Base-by-base conservation (phyloP, 2,113 vertebrate species). In the Genyomyrus donnyi region DNA sequence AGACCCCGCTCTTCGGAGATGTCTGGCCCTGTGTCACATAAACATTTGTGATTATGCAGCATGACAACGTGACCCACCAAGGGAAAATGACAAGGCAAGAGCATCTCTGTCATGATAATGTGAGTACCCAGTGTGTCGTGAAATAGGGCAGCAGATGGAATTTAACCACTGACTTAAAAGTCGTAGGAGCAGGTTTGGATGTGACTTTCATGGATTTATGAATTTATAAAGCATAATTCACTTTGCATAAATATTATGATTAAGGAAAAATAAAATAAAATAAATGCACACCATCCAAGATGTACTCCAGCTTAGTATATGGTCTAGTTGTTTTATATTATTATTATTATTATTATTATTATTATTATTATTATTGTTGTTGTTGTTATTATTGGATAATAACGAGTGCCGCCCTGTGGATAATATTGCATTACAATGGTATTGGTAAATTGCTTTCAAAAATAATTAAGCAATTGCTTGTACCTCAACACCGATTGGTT, bases 1-100 rank as follows among this genome's bases (percentile, higher is more conserved):
- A 88, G 90, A 77, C 87, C 86, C 89, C 53, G 66, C 90, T 92
- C 88, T 85, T 88, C 89, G 27, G 88, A 89, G 90, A 91, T 91
- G 90, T 89, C 86, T 88, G 80, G 88, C 48, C 86, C 89, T 49
- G 70, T 87, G 77, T 89, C 90, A 91, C 77, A 85, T 93, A 91
- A 91, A 92, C 91, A 91, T 84, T 87, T 88, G 83, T 56, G 87
- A 91, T 89, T 77, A 90, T 89, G 88, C 48, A 21, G 15, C 66
- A 50, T 80, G 90, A 90, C 56, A 21, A 48, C 53, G 58, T 8
- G 83, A 13, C 45, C 42, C 90, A 21, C 77, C 52, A 27, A 46
- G 77, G 74, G 27, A 62, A 80, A 27, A 39, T 17, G 74, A 19
- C 13, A 19, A 19, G 13, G 15, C 35, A 39, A 17, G 62, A 27